Percentiles rank a stretch among this genome's conserved stretches.
These are phyloP conservation scores for Pao palembangensis DNA, from an alignment of 2,113 vertebrate genomes.

Conservation along the genomic window DNA sequence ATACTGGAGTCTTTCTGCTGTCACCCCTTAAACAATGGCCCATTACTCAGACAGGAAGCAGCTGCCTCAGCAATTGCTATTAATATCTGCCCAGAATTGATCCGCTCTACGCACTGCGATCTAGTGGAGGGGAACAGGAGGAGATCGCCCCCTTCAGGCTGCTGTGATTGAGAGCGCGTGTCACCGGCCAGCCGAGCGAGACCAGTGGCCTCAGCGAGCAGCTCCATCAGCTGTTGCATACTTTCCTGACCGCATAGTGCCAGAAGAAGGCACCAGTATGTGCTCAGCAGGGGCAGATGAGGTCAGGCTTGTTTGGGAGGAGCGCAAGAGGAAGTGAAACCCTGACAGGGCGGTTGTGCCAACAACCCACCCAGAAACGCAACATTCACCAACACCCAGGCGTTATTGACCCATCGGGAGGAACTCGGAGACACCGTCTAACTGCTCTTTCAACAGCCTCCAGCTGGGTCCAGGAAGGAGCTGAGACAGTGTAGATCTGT, in stretches of 20 bases:
- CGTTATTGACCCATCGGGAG: constrained; percentile 55
- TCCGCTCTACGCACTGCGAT: constrained; percentile 34
- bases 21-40: constrained; percentile 54
- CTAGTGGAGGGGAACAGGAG: constrained; percentile 8
- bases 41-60: constrained; percentile 56
- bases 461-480: no score
- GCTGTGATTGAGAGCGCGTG: constrained; percentile 31
- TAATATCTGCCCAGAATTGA: constrained; percentile 57
- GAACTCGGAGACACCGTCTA: no score
- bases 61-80: constrained; percentile 61
- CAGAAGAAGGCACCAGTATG: constrained; percentile 53
- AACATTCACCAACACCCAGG: constrained; percentile 59
- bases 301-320: constrained; percentile 40
- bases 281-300: no score
- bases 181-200: constrained; percentile 36
- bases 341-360: constrained; percentile 36
- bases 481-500: no score
- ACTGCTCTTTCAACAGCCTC: no score
- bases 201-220: neutral
- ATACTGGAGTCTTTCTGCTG: no score
- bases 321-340: constrained; percentile 28
- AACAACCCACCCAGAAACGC: constrained; percentile 35
- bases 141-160: constrained; percentile 14
- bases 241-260: constrained; percentile 37
- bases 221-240: constrained; percentile 32